These are phyloP conservation scores for Drosophila paranaensis DNA, from an alignment of 2,888 invertebrate species.

Conservation along the genomic window DNA sequence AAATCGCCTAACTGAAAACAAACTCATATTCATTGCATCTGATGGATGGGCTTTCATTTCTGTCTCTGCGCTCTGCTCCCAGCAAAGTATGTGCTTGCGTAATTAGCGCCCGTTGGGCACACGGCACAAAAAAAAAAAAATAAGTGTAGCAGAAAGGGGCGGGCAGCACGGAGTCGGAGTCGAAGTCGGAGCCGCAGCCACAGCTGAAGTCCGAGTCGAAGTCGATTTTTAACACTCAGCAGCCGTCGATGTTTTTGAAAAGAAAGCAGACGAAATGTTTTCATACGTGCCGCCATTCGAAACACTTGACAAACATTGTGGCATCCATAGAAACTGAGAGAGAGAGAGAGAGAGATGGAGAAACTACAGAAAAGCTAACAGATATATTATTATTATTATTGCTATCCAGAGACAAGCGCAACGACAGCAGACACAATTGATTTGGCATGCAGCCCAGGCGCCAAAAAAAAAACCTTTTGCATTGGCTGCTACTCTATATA, in stretches of 20 bases:
- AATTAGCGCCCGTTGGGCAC: constrained; percentile 63
- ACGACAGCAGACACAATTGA: constrained; percentile 69
- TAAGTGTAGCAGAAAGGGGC: constrained; percentile 55
- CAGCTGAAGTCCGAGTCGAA: constrained; percentile 33
- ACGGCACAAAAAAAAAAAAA: constrained; percentile 44
- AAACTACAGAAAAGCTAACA: constrained; percentile 31
- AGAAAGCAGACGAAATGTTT: constrained; percentile 56
- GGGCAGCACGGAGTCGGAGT: constrained; percentile 6
- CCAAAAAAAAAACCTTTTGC: constrained; percentile 66
- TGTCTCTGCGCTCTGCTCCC: constrained; percentile 22
- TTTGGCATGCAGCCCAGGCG: constrained; percentile 69
- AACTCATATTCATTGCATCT: constrained; percentile 6
- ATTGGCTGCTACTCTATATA: constrained; percentile 27
- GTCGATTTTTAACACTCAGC: constrained; percentile 34
- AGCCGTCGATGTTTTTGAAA: constrained; percentile 43
- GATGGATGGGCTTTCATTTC: constrained; percentile 44
- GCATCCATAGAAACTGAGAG: constrained; percentile 30
- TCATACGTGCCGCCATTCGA: constrained; percentile 63
- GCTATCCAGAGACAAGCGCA: constrained; percentile 49
- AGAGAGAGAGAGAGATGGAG: constrained; percentile 29
- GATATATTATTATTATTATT: constrained; percentile 72
- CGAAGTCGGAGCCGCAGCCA: constrained; percentile 16
- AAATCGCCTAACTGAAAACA: constrained; percentile 28
- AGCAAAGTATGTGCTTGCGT: constrained; percentile 65
- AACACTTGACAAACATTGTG: constrained; percentile 69